Percentiles rank a stretch among this genome's conserved stretches.
These are phyloP conservation scores for Halichoerus grypus DNA, from an alignment of 2,113 vertebrate species.

Conservation along the genomic window DNA sequence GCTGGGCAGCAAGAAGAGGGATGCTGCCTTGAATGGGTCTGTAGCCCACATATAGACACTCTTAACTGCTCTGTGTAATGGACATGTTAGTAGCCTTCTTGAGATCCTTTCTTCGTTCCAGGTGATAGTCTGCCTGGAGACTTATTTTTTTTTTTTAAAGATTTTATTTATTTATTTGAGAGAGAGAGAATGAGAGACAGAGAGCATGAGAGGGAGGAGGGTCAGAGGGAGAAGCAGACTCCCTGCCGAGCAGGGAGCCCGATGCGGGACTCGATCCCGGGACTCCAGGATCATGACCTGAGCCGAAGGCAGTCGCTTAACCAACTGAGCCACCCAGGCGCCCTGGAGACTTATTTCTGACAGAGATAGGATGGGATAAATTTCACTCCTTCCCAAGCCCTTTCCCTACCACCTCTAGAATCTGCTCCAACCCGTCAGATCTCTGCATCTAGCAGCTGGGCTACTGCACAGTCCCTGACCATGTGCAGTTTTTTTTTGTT, in stretches of 20 bases:
- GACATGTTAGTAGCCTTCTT: background rate
- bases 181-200: too few species aligned
- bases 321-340: too few species aligned
- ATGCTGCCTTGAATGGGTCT: conserved; percentile 18
- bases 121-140: background rate
- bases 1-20: background rate
- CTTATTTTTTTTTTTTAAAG: too few species aligned
- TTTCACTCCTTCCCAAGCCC: background rate
- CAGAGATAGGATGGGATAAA: background rate
- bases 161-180: too few species aligned
- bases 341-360: background rate
- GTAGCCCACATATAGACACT: background rate
- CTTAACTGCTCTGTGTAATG: background rate
- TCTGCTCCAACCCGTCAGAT: background rate
- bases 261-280: too few species aligned
- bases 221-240: too few species aligned
- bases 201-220: too few species aligned
- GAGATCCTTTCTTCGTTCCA: background rate
- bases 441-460: conserved; percentile 58
- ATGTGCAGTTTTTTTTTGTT: conserved; percentile 74
- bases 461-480: conserved; percentile 45
- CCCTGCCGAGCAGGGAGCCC: too few species aligned
- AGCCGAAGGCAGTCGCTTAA: too few species aligned
- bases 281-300: too few species aligned
- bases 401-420: background rate